These are phyloP conservation scores for Chaetoderma sp. DNA, from an alignment of 2,888 invertebrate species.

Conservation along the genomic window DNA sequence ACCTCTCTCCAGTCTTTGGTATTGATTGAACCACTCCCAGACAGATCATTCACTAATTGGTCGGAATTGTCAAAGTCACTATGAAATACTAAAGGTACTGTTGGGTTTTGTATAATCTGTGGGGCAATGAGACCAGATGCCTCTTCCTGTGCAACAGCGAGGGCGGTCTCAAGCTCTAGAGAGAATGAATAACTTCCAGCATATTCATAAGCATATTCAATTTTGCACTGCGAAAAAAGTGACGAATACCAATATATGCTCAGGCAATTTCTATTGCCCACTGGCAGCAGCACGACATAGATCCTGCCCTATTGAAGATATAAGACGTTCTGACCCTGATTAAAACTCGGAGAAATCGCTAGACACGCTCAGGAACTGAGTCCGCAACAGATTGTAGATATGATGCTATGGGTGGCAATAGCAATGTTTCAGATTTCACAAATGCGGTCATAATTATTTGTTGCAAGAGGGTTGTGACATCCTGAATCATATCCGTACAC, in stretches of 20 bases:
- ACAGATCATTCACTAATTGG: too few species aligned
- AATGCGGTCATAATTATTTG: background rate
- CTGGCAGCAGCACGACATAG: background rate
- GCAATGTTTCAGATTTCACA: background rate
- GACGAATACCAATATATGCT: background rate
- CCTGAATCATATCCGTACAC: background rate
- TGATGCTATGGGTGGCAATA: background rate
- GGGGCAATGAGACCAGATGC: background rate
- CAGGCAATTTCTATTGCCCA: background rate
- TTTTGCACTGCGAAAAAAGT: slow-evolving; percentile 5
- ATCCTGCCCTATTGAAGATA: background rate
- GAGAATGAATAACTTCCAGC: background rate
- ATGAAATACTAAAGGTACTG: background rate
- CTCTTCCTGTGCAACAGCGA: background rate
- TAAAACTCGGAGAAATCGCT: background rate
- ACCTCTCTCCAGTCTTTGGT: background rate
- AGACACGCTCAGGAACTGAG: background rate
- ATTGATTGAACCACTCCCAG: background rate
- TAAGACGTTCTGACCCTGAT: background rate
- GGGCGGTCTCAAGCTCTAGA: slow-evolving; percentile 4
- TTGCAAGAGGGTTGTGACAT: background rate
- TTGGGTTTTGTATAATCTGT: background rate
- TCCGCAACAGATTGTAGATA: too few species aligned
- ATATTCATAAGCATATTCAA: background rate
- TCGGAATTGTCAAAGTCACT: background rate